Evolutionary conservation across 2,888 invertebrate genomes (phyloP).

Genomic region (Philereme vetulata): DNA sequence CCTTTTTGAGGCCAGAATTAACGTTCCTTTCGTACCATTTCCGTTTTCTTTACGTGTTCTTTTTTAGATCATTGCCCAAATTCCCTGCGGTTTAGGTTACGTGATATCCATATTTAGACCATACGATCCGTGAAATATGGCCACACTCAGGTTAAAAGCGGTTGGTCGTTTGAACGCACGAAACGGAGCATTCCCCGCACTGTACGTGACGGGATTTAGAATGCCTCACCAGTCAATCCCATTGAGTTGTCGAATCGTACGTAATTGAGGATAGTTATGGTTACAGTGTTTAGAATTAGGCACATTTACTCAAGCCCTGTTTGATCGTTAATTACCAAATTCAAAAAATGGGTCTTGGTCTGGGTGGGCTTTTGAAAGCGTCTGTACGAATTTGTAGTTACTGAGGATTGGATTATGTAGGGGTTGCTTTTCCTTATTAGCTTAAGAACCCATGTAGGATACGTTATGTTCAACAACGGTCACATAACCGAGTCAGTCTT

Average conservation of each 20-base stretch:
- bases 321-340: no score
- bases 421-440: no score
- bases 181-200: slow-evolving; percentile 12
- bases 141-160: slow-evolving; percentile 30
- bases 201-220: slow-evolving; percentile 35
- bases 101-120: slow-evolving; percentile 27
- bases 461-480: no score
- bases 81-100: slow-evolving; percentile 15
- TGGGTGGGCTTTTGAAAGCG: no score
- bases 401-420: no score
- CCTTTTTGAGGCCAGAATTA: slow-evolving; percentile 19
- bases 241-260: slow-evolving; percentile 33
- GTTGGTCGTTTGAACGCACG: slow-evolving; percentile 24
- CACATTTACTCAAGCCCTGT: slow-evolving; percentile 24
- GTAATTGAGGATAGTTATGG: slow-evolving; percentile 33
- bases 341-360: no score
- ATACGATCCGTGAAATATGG: slow-evolving; percentile 30
- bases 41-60: slow-evolving; percentile 16
- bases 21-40: slow-evolving; percentile 20
- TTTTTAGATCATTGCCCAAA: slow-evolving; percentile 16
- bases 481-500: no score
- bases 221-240: slow-evolving; percentile 17
- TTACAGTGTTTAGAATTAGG: slow-evolving; percentile 36
- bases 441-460: no score
- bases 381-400: no score